Evolutionary conservation across 2,113 vertebrate species (phyloP), one percentile per base, ranked within the genome.

Genomic region (Vulpes ferrilata): DNA sequence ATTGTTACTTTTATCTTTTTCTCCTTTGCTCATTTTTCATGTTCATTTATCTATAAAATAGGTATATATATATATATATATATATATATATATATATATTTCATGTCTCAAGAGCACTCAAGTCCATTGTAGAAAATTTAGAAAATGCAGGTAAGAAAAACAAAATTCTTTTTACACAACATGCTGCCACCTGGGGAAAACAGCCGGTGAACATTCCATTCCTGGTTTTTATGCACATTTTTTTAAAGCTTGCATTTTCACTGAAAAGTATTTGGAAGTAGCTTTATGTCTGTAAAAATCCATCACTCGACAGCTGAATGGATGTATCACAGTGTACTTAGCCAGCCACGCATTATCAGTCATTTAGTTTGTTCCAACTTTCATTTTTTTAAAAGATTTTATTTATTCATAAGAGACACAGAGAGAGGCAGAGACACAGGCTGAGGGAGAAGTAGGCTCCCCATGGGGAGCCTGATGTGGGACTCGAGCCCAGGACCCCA

Each of bases 211-310:
- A 60, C 20, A 74, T 79, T 87, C n/a, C 79, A 88, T 87, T 93
- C n/a, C 27, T 27, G n/a, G 53, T 88, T 84, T 81, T 88, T 2
- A 60, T 35, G 48, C 57, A 59, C 32, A 22, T 43, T 55, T 82
- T 90, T 96, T 93, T 90, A 65, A 80, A 88, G 22, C 15, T 96
- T 90, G 6, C 43, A 38, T 86, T 74, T 87, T 65, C 10, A 80
- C 76, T 90, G 90, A 78, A 79, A 16, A 6, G 48, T 87, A 76
- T 89, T 94, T 91, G 27, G 6, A 13, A 85, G 57, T 60, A 38
- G 35, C 12, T 67, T 92, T 84, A 67, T 74, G 59, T 65, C 38
- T 57, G 27, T 91, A 57, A 91, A 88, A 57, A 62, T 87, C 91
- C 27, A 86, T 81, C 57, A 20, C 48, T 94, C 25, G 67, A 57